Evolutionary conservation across 2,113 vertebrate genomes (phyloP), one percentile per base, ranked within the genome.

Genomic region (Rostratula benghalensis): DNA sequence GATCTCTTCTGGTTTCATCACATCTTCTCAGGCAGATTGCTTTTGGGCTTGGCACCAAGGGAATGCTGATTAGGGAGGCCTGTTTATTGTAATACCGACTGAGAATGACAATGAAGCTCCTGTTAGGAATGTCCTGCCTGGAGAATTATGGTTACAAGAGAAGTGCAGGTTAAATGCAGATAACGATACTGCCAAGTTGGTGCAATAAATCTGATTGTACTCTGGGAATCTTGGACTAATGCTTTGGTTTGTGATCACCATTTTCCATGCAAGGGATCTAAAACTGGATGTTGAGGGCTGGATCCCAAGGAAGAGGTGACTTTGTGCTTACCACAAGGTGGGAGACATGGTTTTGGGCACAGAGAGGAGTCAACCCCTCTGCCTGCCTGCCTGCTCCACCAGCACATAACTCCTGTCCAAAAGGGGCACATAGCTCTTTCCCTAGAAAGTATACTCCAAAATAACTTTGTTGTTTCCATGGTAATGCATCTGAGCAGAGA

Each of bases 41-140:
- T 88, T 93, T 81, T 68, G 70, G 92, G 90, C 77, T 94, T 3
- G 12, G 67, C 87, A 84, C 83, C 6, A 9, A 65, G 85, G 78
- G 96, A 95, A 97, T 97, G 94, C 85, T 96, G 94, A 97, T 95
- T 54, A 96, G 75, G 77, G 83, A 84, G 85, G 65, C 48, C 86
- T 92, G 80, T 94, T 97, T 93, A 68, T 96, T 76, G 88, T 79
- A 48, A 68, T 64, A 90, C 84, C 1, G 19, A 61, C 67, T 50
- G 87, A 74, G 94, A 97, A 97, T 96, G 95, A 67, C 89, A 97
- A 96, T 81, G 94, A 96, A 87, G 48, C 46, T 91, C 59, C 86
- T 45, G 60, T 28, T 85, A 67, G 69, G 51, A 78, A 53, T 19
- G 46, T 50, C 81, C 76, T 79, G 69, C 83, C 82, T 63, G 68